These are phyloP conservation scores for Tenthredo mesomela DNA, from an alignment of 2,888 invertebrate genomes.

Conservation along the genomic window DNA sequence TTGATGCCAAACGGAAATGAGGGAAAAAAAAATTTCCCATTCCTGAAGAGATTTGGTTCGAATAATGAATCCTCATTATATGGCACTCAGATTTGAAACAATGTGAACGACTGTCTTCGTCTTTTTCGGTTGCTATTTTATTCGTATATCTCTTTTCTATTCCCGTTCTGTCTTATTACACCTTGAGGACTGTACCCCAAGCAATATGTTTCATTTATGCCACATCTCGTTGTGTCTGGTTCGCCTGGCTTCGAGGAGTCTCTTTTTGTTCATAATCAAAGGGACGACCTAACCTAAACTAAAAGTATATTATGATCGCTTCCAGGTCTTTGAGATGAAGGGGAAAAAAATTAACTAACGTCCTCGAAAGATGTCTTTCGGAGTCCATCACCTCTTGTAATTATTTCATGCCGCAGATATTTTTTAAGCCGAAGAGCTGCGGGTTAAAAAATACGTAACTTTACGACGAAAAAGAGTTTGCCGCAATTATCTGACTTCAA, in stretches of 20 bases:
- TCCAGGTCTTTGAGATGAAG: background rate
- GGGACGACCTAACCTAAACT: conserved; percentile 39
- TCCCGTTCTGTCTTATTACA: conserved; percentile 52
- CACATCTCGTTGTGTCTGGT: conserved; percentile 57
- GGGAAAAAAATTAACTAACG: background rate
- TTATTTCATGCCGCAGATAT: background rate
- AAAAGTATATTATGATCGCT: conserved; percentile 6
- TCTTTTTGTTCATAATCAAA: conserved; percentile 62
- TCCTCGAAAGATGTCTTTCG: background rate
- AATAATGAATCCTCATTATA: conserved; percentile 72
- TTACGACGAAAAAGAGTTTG: conserved; percentile 5
- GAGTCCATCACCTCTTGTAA: background rate
- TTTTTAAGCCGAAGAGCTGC: background rate
- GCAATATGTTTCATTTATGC: conserved; percentile 69
- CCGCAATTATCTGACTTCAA: conserved; percentile 17
- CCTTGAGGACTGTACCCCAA: conserved; percentile 61
- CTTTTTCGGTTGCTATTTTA: conserved; percentile 51
- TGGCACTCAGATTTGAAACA: conserved; percentile 70
- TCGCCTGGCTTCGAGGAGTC: conserved; percentile 47
- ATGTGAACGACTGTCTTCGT: conserved; percentile 67
- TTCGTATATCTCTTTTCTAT: conserved; percentile 41
- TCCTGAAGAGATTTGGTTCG: conserved; percentile 67
- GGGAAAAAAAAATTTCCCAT: conserved; percentile 45
- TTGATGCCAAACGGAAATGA: background rate
- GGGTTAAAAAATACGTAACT: conserved; percentile 8